Conservation (phyloP, 2,113 vertebrate genomes). For the Naja naja region DNA sequence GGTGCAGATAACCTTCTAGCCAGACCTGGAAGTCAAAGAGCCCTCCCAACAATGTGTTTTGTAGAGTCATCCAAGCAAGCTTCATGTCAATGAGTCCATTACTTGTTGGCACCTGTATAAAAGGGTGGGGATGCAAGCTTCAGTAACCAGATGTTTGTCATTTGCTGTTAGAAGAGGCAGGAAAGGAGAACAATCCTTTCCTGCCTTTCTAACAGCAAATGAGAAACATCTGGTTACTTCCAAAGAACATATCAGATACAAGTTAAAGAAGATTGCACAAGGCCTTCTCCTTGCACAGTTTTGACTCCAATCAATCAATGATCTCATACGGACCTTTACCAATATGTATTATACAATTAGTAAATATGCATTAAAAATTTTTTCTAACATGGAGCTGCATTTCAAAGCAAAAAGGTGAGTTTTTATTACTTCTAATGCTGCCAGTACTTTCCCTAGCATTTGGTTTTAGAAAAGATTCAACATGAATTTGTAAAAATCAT, state of each 20-base stretch:
- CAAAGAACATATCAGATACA: background rate
- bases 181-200: no score
- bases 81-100: background rate
- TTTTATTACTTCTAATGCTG: background rate
- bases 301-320: background rate
- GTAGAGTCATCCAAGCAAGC: rapidly evolving
- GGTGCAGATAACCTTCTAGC: background rate
- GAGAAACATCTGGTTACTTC: constrained; percentile 47
- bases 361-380: background rate
- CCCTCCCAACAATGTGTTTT: background rate
- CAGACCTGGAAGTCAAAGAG: rapidly evolving
- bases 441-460: background rate
- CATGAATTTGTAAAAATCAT: background rate
- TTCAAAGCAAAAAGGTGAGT: background rate
- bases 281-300: background rate
- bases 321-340: background rate
- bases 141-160: no score
- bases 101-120: constrained; percentile 46
- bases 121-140: background rate
- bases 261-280: background rate
- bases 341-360: background rate
- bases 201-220: constrained; percentile 54
- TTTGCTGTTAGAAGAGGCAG: no score
- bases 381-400: background rate
- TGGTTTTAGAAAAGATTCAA: background rate